Evolutionary conservation across 2,888 invertebrate genomes (phyloP), one percentile per base, ranked within the genome.

Genomic region (Thymelicus lineola): DNA sequence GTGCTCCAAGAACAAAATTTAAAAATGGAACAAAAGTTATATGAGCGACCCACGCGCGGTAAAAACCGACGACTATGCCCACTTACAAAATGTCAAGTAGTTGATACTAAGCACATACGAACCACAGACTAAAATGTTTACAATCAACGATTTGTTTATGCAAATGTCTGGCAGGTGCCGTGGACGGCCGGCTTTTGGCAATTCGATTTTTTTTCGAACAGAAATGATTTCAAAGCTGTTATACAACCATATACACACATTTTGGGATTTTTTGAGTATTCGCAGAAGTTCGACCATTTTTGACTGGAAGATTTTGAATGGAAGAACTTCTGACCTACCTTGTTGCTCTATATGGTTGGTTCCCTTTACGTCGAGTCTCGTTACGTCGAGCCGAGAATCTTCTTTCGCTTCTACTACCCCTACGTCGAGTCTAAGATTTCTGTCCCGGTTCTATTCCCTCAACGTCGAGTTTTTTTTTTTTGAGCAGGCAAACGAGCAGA

Each of bases 21-120:
- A 38, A 38, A 58, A 58, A 58, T 58, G 38, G 28, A 58, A 58
- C 17, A 58, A 58, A 58, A 58, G 15, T 57, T n/a, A 36, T 57
- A 36, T 28, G 17, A 35, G n/a, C 57, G 20, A 57, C 57, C 57
- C 65, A 62, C 62, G 62, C 62, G 62, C 62, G 62, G 62, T 35
- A 15, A 61, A 48, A 62, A 15, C 15, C n/a, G 36, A 62, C 48
- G 62, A 62, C 14, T 45, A 28, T 28, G 35, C 59, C 48, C 46
- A 62, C 46, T 62, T 46, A 48, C 35, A n/a, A 62, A 48, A 62
- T 62, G 62, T 62, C 61, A 62, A 62, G 62, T 62, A 46, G 61
- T 48, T 46, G 20, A 15, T 7, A n/a, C 6, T 50, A 50, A 12
- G 12, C 17, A 50, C 12, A 20, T 12, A 53, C 55, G 55, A 57